Conservation (phyloP, 2,888 invertebrate genomes). For the Linnaemya tessellans region DNA sequence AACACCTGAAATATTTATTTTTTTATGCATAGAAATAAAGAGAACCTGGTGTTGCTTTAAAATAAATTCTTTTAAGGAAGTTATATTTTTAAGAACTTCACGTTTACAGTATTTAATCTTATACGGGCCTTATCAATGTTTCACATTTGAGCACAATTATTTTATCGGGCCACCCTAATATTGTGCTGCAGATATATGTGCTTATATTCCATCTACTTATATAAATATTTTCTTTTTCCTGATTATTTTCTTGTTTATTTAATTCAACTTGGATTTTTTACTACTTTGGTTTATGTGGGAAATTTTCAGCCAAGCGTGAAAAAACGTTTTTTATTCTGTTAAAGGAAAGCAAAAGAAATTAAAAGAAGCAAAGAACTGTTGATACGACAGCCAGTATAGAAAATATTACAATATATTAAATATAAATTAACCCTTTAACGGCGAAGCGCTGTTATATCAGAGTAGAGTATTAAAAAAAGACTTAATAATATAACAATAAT, state of each 20-base stretch:
- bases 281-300: conserved; percentile 60
- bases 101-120: no score
- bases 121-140: no score
- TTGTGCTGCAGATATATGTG: neutral
- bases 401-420: conserved; percentile 15
- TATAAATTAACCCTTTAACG: conserved; percentile 35
- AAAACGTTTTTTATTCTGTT: conserved; percentile 41
- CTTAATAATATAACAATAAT: neutral
- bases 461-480: neutral
- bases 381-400: neutral
- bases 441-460: neutral
- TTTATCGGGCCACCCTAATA: conserved; percentile 7
- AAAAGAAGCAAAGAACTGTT: conserved; percentile 15
- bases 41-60: no score
- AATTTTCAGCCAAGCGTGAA: conserved; percentile 59
- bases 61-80: no score
- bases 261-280: conserved; percentile 43
- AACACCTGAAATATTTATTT: no score
- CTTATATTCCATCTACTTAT: conserved; percentile 2
- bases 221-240: conserved; percentile 27
- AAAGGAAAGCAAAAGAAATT: conserved; percentile 34
- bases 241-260: conserved; percentile 33
- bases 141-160: no score
- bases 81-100: no score
- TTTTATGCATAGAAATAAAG: no score